Evolutionary conservation across 1,140 invertebrate genomes (phyloP), one percentile per base, ranked within the genome.

Genomic region (Macrobrachium rosenbergii): DNA sequence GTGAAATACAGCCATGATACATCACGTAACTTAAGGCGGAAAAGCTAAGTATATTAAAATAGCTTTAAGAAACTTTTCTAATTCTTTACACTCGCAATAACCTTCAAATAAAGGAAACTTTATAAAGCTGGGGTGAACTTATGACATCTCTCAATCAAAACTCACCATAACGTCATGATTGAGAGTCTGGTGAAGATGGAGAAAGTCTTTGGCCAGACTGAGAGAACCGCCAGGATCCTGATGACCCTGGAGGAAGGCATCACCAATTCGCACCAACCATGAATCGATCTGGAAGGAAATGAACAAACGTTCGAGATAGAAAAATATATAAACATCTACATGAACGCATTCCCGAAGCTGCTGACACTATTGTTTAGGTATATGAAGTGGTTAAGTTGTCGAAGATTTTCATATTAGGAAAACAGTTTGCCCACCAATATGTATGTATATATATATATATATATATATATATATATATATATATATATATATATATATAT

Each of bases 151-250:
- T 14, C 21, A 16, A 37, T 21, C n/a, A 64, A 7, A 90, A 79
- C 92, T 92, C 90, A 95, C 95, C 92, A 95, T 94, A 80, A 97
- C 92, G 91, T 97, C 96, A 90, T 94, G 94, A 88, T 95, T 93
- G 17, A 97, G 91, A 91, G 95, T 94, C 89, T 95, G 94, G 91
- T 97, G 96, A 87, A 95, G 92, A 90, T 96, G 93, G 64, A 96
- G 93, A 91, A 97, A 97, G 91, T 96, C 95, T 90, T 94, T 94
- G 23, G 96, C 95, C 92, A 94, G 94, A 59, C 93, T 91, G 69
- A 96, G 92, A 91, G 94, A 94, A 58, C 93, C 94, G 52, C 96
- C 96, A 94, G 97, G 95, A 89, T 96, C 94, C 84, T 94, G 94
- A 90, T 96, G 95, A 43, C 95, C 94, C 89, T 94, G 94, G 10